Base-by-base conservation (phyloP, 2,888 invertebrate genomes). In the Timandra comae region DNA sequence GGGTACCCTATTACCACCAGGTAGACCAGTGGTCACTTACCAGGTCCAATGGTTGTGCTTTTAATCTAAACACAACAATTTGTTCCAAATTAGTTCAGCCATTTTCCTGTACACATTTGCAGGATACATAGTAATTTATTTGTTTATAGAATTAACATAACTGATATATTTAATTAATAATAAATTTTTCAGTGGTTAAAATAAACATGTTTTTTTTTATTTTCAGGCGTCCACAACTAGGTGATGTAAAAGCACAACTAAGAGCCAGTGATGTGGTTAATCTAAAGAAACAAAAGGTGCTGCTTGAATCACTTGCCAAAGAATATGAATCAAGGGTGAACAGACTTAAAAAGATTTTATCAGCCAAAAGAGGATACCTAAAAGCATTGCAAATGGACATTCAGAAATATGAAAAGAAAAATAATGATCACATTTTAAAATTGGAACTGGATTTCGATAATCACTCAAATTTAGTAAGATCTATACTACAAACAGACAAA, bases 341-440 rank as follows among this genome's bases (percentile, higher is more conserved):
- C 36, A 69, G 61, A 48, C 39, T 77, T 12, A 81, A 78, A 49
- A 81, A 73, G 43, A 68, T 55, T 29, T 40, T 85, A 16, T 54
- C 69, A 37, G 81, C 81, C 11, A 80, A 77, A 59, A 61, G 84
- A 52, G 75, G 75, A 9, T 85, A 80, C 35, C 44, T 84, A 1
- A 84, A 76, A 57, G 80, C 73, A 26, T 47, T 85, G 35, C 75
- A 77, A 52, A 61, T 81, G 59, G 85, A 85, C 40, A 72, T 85
- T 27, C 73, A 75, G 35, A 84, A 79, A 38, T 82, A 80, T 45
- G 72, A 77, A 42, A 81, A 73, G 53, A 84, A 75, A 61, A 82
- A 73, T 63, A 76, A 82, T 38, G 76, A 75, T 21, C 52, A 73
- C 7, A 52, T 74, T 7, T 35, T 46, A 19, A 75, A 68, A 52